Evolutionary conservation across 2,888 invertebrate genomes (phyloP).

Genomic region (Rhaphigaster nebulosa): DNA sequence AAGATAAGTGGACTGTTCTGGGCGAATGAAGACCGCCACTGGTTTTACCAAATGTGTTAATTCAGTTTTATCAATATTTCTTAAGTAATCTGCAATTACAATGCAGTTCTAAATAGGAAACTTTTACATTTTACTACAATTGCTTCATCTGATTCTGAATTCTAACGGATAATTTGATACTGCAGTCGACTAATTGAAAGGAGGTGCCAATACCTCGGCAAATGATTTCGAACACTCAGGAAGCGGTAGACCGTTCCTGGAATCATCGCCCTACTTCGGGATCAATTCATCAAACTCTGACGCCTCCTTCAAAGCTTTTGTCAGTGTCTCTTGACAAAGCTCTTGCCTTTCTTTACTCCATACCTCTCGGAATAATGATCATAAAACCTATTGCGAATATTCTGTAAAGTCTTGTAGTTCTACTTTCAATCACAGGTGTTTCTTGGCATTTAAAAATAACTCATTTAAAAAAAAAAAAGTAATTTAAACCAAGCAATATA

Average conservation of each 20-base stretch:
- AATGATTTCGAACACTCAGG: slow-evolving; percentile 51
- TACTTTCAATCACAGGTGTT: not conserved
- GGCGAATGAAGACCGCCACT: too few relatives aligned
- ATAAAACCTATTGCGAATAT: not conserved
- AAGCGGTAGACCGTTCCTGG: slow-evolving; percentile 48
- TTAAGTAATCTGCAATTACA: not conserved
- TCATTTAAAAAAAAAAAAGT: too few relatives aligned
- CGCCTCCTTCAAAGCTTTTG: slow-evolving; percentile 35
- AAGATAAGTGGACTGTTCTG: too few relatives aligned
- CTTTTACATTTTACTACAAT: not conserved
- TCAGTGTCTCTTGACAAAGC: not conserved
- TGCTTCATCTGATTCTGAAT: not conserved
- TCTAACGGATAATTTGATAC: not conserved
- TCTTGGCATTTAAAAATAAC: not conserved
- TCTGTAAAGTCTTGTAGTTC: not conserved
- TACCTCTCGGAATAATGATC: not conserved
- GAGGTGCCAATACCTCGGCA: not conserved
- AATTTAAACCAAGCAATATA: too few relatives aligned
- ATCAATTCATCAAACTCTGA: slow-evolving; percentile 52
- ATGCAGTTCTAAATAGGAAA: not conserved
- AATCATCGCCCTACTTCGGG: slow-evolving; percentile 53
- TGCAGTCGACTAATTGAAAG: not conserved
- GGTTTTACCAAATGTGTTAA: too few relatives aligned
- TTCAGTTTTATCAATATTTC: not conserved
- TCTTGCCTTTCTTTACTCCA: not conserved